Conservation (phyloP, 2,797 vertebrate species). For the Dendrocincla fuliginosa region DNA sequence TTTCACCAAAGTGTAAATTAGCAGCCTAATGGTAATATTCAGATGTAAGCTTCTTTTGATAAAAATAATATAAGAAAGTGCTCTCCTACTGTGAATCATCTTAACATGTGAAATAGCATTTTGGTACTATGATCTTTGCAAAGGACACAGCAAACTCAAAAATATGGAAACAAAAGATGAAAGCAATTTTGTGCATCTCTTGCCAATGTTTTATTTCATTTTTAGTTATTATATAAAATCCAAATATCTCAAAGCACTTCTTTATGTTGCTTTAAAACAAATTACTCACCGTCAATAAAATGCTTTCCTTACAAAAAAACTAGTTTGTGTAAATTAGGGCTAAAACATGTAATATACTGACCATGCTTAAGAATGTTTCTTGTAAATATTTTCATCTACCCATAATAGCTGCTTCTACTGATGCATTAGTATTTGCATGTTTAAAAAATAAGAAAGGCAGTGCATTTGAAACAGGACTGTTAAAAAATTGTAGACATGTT, state of each 20-base stretch:
- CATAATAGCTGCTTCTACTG: background rate
- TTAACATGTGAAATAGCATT: constrained; percentile 70
- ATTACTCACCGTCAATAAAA: background rate
- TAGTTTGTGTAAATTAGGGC: background rate
- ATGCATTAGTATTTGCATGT: background rate
- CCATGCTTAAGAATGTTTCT: background rate
- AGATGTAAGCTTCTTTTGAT: constrained; percentile 72
- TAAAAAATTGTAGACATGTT: background rate
- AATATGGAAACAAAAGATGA: constrained; percentile 56
- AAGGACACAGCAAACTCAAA: constrained; percentile 51
- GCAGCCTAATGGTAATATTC: constrained; percentile 72
- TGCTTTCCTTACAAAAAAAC: background rate
- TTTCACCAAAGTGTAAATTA: constrained; percentile 77
- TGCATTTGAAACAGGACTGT: background rate
- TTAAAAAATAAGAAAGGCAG: background rate
- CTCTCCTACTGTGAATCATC: constrained; percentile 76
- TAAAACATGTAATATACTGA: background rate
- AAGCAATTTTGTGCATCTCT: constrained; percentile 12
- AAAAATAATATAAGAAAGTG: constrained; percentile 67
- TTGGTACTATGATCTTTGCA: constrained; percentile 61
- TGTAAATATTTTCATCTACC: background rate
- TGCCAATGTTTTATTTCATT: constrained; percentile 42
- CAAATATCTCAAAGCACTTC: background rate
- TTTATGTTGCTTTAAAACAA: background rate
- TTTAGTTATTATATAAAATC: constrained; percentile 26